Evolutionary conservation across 2,113 vertebrate genomes (phyloP).

Genomic region (Toxotes chatareus): DNA sequence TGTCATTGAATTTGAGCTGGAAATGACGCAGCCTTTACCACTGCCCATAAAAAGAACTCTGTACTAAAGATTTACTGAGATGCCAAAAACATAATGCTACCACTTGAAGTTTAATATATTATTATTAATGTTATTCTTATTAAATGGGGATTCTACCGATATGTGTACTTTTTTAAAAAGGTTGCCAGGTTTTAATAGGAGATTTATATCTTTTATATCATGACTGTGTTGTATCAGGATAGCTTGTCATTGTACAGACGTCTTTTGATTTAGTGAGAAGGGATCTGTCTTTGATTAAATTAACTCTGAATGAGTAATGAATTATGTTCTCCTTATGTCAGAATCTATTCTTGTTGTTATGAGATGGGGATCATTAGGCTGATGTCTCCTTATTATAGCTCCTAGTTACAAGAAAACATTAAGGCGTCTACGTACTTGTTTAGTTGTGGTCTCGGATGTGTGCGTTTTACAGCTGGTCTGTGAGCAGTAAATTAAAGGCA

Average conservation of each 20-base stretch:
- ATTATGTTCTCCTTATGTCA: not conserved
- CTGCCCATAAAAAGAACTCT: not conserved
- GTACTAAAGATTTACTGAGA: not conserved
- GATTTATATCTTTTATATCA: not conserved
- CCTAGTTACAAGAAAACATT: not conserved
- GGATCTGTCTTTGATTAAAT: not conserved
- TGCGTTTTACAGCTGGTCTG: not conserved
- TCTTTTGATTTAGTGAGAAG: not conserved
- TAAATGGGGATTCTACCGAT: not conserved
- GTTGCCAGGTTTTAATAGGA: not conserved
- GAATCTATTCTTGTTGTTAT: not conserved
- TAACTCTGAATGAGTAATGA: not conserved
- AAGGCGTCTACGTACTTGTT: not conserved
- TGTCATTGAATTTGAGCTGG: constrained; percentile 23
- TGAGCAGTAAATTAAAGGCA: not conserved
- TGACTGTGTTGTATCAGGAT: not conserved
- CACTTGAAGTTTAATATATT: not conserved
- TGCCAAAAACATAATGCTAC: not conserved
- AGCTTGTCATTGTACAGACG: too few relatives aligned
- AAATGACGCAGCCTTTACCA: constrained; percentile 17
- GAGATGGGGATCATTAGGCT: not conserved
- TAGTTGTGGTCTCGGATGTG: not conserved
- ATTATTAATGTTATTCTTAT: not conserved
- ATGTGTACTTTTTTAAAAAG: not conserved
- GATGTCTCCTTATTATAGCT: not conserved